A percentile compares a stretch with the other conserved stretches of the same genome.
phyloP scores from a whole-genome alignment of 2,113 vertebrate genomes.

The Lathamus discolor region DNA sequence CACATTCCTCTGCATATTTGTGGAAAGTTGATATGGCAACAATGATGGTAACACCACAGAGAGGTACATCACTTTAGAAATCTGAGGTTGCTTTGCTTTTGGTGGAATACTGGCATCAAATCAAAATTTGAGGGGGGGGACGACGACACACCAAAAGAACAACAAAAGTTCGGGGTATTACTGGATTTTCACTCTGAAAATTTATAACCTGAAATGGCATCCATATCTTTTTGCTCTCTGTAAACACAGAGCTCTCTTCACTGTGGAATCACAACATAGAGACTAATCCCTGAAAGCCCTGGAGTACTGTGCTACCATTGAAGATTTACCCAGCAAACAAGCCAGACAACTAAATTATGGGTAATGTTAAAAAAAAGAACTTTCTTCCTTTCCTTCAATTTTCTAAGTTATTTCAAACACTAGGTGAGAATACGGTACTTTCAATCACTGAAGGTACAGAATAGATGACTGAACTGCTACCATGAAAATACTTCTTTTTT shows the following conservation, averaged over 20 bases:
- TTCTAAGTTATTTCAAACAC: not conserved
- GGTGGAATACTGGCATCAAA: not conserved
- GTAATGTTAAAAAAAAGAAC: not conserved
- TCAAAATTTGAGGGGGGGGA: not conserved
- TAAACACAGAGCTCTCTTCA: not conserved
- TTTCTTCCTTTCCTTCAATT: not conserved
- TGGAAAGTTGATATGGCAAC: not conserved
- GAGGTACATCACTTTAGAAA: not conserved
- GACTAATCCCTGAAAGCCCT: not conserved
- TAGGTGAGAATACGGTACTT: not conserved
- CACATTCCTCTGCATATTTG: not conserved
- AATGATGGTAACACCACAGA: not conserved
- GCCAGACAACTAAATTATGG: not conserved
- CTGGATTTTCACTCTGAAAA: not conserved
- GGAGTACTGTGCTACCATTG: not conserved
- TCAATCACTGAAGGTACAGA: not conserved
- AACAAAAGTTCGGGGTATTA: not conserved
- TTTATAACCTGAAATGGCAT: not conserved
- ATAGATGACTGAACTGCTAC: not conserved
- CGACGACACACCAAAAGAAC: not conserved
- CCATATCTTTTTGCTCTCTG: not conserved
- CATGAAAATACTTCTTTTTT: not conserved
- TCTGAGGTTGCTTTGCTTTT: not conserved
- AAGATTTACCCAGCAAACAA: not conserved
- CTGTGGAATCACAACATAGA: not conserved